Base-by-base conservation (phyloP, 2,888 invertebrate genomes). In the Sacculina carcini region DNA sequence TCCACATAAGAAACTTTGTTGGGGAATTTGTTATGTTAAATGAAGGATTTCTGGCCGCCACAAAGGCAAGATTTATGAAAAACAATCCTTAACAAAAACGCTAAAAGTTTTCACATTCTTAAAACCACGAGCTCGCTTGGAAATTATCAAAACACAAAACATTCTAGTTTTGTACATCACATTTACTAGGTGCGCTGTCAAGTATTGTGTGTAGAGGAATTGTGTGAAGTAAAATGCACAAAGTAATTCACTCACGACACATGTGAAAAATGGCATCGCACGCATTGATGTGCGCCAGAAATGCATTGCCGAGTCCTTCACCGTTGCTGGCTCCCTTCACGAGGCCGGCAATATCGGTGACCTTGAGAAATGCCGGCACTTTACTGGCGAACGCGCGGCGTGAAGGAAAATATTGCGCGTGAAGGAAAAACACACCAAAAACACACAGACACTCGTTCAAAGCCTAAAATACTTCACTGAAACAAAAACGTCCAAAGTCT, bases 321-420 rank as follows among this genome's bases (percentile, higher is more conserved):
- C 98, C 98, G 65, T 96, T 92, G 4, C 90, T 83, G 2, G 98
- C 98, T 29, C 96, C 98, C 62, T 90, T 86, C 34, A 99, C 98
- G 57, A 99, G 70, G 10, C 98, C 98, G 51, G 98, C 98, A 61
- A 99, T 99, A 65, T 99, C 98, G 29, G 90, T 89, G 31, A 99
- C 83, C 65, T 90, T 96, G 57, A 99, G 69, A 66, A 82, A 98
- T 1, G 96, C 98, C 14, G 98, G 94, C 32, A 98, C 96, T 72
- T 92, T 90, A 67, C 92, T 94, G 67, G n/a, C 72, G 71, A 39
- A 38, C 23, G 50, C 36, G 36, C 21, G 29, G 1, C 16, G 29
- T 12, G 14, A 34, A 14, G 16, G 24, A 7, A 1, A 24, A 31
- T 3, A 26, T 23, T 5, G 31, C 29, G 23, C 32, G 36, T 48